A percentile compares a stretch with the other conserved stretches of the same genome.
Conservation (phyloP, 1,140 invertebrate genomes). For the Drosophila watanabei region DNA sequence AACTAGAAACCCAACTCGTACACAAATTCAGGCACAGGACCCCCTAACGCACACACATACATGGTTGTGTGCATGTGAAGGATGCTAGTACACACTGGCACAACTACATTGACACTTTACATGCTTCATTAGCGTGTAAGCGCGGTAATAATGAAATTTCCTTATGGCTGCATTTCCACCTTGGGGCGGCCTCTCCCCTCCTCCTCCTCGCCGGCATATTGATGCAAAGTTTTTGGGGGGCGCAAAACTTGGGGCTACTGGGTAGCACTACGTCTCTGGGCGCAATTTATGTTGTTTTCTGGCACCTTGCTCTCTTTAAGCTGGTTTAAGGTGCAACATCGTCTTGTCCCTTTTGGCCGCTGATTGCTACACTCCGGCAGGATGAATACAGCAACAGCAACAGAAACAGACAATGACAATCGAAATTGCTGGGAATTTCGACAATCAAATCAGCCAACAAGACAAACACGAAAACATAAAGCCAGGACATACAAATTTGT, state of each 20-base stretch:
- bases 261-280: conserved; percentile 29
- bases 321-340: conserved; percentile 34
- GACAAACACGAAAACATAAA: conserved; percentile 63
- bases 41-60: neutral
- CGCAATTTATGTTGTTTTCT: conserved; percentile 67
- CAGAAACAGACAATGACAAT: conserved; percentile 56
- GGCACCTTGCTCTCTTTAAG: conserved; percentile 38
- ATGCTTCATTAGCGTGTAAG: conserved; percentile 84
- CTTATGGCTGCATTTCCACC: conserved; percentile 78
- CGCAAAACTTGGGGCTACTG: conserved; percentile 61
- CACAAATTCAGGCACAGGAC: conserved; percentile 32
- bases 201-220: conserved; percentile 45
- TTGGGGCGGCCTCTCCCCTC: neutral
- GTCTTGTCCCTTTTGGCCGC: conserved; percentile 25
- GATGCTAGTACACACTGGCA: conserved; percentile 13
- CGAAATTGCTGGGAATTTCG: conserved; percentile 59
- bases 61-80: conserved; percentile 1
- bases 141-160: conserved; percentile 84
- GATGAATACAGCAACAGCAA: conserved; percentile 18
- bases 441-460: conserved; percentile 75
- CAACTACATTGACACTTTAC: conserved; percentile 80
- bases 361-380: conserved; percentile 22
- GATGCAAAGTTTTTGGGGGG: conserved; percentile 68
- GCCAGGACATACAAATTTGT: conserved; percentile 59
- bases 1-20: conserved; percentile 70